These are phyloP conservation scores for Dysmachus trigonus DNA, from an alignment of 2,888 invertebrate species.

Conservation along the genomic window DNA sequence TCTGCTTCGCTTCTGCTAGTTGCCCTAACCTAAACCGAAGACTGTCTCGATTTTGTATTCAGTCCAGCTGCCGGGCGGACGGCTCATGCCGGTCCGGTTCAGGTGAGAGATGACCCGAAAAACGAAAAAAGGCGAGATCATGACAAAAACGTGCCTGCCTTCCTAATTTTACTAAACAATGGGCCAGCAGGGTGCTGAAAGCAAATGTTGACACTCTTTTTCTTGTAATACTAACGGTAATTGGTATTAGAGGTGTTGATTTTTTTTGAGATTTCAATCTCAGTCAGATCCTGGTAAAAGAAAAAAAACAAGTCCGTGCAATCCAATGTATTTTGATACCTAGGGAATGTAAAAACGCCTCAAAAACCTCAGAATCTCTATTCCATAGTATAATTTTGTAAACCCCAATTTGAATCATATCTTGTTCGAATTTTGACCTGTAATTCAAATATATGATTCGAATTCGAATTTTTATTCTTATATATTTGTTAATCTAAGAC, in stretches of 20 bases:
- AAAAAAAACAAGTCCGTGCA: not conserved
- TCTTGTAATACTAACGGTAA: not conserved
- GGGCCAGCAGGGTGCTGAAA: not conserved
- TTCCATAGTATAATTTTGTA: no score
- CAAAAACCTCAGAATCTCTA: no score
- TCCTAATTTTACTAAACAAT: slow-evolving; percentile 10
- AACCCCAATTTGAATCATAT: no score
- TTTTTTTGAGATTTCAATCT: not conserved
- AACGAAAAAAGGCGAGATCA: not conserved
- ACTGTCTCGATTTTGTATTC: slow-evolving; percentile 8
- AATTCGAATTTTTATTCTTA: no score
- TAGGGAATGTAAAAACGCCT: no score
- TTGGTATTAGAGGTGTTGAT: not conserved
- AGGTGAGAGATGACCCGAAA: slow-evolving; percentile 6
- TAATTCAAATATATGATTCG: no score
- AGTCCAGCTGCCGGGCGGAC: not conserved
- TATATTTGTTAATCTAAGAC: no score
- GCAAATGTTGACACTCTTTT: not conserved
- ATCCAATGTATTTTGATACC: no score
- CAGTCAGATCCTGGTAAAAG: not conserved
- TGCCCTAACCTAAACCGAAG: not conserved
- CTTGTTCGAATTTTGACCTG: no score
- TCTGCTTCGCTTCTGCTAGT: not conserved
- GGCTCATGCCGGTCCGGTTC: not conserved
- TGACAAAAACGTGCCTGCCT: not conserved